These are phyloP conservation scores for Pogonocichla stellata DNA, from an alignment of 2,113 vertebrate genomes.

Conservation along the genomic window DNA sequence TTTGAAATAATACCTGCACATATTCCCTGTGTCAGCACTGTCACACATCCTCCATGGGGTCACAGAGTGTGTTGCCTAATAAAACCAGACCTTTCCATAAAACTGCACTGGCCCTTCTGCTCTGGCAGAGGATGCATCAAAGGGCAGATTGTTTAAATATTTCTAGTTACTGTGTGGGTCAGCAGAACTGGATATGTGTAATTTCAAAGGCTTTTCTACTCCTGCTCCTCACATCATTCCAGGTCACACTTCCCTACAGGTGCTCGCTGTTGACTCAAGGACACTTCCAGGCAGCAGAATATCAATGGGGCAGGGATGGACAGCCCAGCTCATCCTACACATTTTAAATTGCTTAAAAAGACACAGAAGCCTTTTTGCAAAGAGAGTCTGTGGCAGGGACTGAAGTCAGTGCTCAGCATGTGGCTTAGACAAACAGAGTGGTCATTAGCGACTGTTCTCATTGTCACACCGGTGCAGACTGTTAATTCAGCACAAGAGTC, in stretches of 20 bases:
- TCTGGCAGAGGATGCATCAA: background rate
- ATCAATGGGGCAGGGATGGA: background rate
- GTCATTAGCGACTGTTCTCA: constrained; percentile 41
- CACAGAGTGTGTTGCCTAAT: background rate
- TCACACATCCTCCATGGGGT: background rate
- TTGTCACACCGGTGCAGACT: constrained; percentile 30
- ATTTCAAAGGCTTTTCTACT: background rate
- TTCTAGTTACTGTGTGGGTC: background rate
- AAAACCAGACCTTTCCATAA: background rate
- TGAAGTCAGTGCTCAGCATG: constrained; percentile 32
- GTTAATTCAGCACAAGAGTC: constrained; percentile 59
- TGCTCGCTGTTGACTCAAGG: constrained; percentile 1
- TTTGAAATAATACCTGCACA: background rate
- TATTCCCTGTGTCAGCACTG: background rate
- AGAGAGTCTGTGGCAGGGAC: background rate
- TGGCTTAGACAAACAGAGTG: constrained; percentile 42
- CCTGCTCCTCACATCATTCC: background rate
- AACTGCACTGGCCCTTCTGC: background rate
- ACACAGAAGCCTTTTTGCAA: background rate
- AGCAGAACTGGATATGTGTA: background rate
- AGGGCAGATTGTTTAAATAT: background rate
- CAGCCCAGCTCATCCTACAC: constrained; percentile 2
- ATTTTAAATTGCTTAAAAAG: constrained; percentile 45
- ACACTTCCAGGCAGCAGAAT: background rate
- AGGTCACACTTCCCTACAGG: background rate